phyloP scores from a whole-genome alignment of 2,113 vertebrate species.

The Tapirus terrestris region DNA sequence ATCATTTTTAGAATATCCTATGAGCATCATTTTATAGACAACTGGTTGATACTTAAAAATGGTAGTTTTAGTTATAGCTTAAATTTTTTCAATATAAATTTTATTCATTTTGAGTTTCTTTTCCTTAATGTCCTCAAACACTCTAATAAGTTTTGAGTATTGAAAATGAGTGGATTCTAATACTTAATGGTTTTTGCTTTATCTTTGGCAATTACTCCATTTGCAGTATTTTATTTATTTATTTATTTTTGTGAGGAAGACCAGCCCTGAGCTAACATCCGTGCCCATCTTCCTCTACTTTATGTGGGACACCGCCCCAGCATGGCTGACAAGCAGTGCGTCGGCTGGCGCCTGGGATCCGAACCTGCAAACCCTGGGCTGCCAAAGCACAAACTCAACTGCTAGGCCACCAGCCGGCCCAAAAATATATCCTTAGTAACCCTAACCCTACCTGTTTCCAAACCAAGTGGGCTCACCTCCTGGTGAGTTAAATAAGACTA shows the following conservation, averaged over 20 bases:
- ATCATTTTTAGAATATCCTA: not conserved
- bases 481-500: too few species aligned
- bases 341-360: too few species aligned
- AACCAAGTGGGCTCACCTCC: too few species aligned
- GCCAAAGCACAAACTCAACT: too few species aligned
- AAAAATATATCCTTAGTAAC: not conserved
- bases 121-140: slow-evolving; percentile 16
- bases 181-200: slow-evolving; percentile 45
- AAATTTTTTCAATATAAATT: not conserved
- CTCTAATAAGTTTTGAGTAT: slow-evolving; percentile 17
- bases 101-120: slow-evolving; percentile 1
- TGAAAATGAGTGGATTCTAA: not conserved
- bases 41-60: slow-evolving; percentile 10
- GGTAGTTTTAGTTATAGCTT: slow-evolving; percentile 28
- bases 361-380: too few species aligned
- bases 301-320: too few species aligned
- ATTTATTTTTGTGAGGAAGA: too few species aligned
- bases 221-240: not conserved
- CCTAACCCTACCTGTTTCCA: not conserved
- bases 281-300: too few species aligned
- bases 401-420: too few species aligned
- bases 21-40: slow-evolving; percentile 15
- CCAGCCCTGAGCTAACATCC: too few species aligned
- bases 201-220: not conserved
- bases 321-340: too few species aligned